These are phyloP conservation scores for Grus americana DNA, from an alignment of 2,113 vertebrate genomes.

Conservation along the genomic window DNA sequence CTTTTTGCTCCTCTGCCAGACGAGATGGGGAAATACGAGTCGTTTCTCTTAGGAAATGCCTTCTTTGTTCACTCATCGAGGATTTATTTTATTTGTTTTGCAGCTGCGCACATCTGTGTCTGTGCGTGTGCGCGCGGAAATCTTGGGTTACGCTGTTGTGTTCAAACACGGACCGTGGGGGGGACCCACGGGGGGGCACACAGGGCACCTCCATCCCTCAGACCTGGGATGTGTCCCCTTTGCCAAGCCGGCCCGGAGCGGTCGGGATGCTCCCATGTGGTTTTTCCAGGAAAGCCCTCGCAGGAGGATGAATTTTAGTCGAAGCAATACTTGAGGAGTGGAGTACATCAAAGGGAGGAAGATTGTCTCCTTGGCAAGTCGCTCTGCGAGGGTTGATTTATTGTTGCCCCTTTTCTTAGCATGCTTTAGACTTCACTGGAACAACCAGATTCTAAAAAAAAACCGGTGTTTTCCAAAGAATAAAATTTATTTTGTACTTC, in stretches of 20 bases:
- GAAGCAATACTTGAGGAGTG: background rate
- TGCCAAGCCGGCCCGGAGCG: rapidly evolving
- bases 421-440: background rate
- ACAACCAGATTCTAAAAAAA: background rate
- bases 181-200: rapidly evolving
- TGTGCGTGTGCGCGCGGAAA: background rate
- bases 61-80: background rate
- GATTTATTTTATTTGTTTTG: background rate
- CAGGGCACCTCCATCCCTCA: background rate
- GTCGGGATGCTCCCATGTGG: background rate
- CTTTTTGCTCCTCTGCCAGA: background rate
- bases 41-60: background rate
- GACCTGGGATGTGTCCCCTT: background rate
- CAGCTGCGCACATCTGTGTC: background rate
- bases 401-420: background rate
- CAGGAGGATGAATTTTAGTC: background rate
- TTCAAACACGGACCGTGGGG: background rate
- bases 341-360: background rate
- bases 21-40: background rate
- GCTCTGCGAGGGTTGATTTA: background rate
- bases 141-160: rapidly evolving
- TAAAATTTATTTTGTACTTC: background rate
- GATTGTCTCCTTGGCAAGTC: background rate
- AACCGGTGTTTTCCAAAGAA: background rate
- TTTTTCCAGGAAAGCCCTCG: background rate